Evolutionary conservation across 2,888 invertebrate genomes (phyloP).

Genomic region (Tanypteryx hageni): DNA sequence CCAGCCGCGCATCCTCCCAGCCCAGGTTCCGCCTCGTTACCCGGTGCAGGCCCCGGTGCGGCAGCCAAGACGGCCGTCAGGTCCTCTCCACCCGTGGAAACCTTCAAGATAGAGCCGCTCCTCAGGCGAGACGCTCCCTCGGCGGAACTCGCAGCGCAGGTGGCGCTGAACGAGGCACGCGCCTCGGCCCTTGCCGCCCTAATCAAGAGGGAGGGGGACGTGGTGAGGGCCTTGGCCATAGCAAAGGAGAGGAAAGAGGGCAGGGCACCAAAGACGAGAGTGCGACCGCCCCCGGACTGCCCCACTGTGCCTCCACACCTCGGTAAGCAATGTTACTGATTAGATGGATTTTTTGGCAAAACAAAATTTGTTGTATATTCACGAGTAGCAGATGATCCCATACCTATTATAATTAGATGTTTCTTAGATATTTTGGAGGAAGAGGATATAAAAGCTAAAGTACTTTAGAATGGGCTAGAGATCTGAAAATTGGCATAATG

Average conservation of each 20-base stretch:
- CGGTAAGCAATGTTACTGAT: neutral
- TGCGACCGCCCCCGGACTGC: slow-evolving; percentile 25
- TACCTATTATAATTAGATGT: too few species aligned
- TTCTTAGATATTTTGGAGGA: too few species aligned
- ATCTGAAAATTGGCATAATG: too few species aligned
- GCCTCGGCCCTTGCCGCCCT: slow-evolving; percentile 63
- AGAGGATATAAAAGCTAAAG: too few species aligned
- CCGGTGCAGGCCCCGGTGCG: slow-evolving; percentile 6
- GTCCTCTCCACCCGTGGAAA: slow-evolving; percentile 6
- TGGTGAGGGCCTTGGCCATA: neutral
- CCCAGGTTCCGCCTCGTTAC: slow-evolving; percentile 40
- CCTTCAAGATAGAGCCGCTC: slow-evolving; percentile 72
- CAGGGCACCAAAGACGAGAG: neutral
- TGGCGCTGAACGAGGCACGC: slow-evolving; percentile 69
- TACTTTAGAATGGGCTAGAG: too few species aligned
- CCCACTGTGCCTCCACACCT: slow-evolving; percentile 32
- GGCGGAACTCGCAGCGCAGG: slow-evolving; percentile 71
- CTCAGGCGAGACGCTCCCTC: slow-evolving; percentile 71
- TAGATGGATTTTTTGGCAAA: too few species aligned
- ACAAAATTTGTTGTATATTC: too few species aligned
- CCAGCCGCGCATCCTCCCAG: slow-evolving; percentile 26
- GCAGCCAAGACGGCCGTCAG: neutral
- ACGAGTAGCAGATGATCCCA: too few species aligned
- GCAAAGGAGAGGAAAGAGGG: slow-evolving; percentile 23
- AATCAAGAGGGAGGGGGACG: slow-evolving; percentile 49